Evolutionary conservation across 2,113 vertebrate genomes (phyloP).

Genomic region (Laticauda colubrina): DNA sequence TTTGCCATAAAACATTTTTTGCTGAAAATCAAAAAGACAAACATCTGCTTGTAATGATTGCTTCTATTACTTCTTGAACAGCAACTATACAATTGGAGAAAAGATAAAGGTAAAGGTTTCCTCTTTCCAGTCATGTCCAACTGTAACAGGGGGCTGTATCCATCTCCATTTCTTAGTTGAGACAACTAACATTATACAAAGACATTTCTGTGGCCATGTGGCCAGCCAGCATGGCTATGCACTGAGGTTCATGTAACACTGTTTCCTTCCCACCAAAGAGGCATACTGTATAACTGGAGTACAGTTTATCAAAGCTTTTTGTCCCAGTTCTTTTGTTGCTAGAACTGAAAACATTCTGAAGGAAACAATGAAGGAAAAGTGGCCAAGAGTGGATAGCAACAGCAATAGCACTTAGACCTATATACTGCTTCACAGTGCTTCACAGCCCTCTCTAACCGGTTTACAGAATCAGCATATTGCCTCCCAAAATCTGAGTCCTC

Average conservation of each 20-base stretch:
- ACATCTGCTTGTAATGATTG: background rate
- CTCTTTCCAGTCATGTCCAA: background rate
- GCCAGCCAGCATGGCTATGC: no score
- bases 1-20: background rate
- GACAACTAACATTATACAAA: background rate
- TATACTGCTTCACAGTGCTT: no score
- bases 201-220: no score
- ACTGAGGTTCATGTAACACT: background rate
- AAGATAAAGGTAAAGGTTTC: background rate
- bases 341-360: background rate
- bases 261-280: background rate
- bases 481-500: no score
- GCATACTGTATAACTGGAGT: background rate
- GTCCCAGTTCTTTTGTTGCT: background rate
- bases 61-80: background rate
- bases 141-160: background rate
- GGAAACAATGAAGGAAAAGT: background rate
- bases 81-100: background rate
- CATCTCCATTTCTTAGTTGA: background rate
- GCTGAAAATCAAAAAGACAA: background rate
- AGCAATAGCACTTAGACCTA: no score
- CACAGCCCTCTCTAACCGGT: no score
- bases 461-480: no score
- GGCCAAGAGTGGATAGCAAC: no score
- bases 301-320: background rate